Evolutionary conservation across 2,797 vertebrate species (phyloP).

Genomic region (Spinus olivaceus): DNA sequence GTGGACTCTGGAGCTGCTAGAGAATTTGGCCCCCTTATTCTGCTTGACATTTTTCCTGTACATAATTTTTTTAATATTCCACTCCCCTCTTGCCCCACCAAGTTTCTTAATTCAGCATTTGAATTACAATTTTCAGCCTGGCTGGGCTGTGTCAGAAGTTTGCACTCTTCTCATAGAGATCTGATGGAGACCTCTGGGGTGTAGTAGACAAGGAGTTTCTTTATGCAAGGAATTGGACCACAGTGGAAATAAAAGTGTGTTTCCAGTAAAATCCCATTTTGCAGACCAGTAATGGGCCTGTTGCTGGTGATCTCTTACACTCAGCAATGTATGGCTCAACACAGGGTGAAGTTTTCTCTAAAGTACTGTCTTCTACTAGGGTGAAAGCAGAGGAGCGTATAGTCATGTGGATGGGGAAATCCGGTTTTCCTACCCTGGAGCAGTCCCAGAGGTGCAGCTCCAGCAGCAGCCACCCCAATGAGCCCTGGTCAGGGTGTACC

Average conservation of each 20-base stretch:
- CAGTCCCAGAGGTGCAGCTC: background rate
- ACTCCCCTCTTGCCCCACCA: accelerated
- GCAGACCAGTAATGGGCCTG: background rate
- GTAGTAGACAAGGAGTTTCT: background rate
- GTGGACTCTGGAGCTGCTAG: background rate
- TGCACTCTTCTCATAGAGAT: background rate
- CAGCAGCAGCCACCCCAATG: background rate
- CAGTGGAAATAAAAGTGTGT: background rate
- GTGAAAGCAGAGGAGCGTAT: background rate
- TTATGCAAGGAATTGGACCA: background rate
- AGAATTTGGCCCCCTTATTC: background rate
- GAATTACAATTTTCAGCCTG: background rate
- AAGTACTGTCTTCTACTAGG: background rate
- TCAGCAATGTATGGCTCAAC: background rate
- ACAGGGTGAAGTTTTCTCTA: background rate
- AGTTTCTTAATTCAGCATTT: background rate
- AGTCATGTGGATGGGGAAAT: background rate
- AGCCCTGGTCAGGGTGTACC: accelerated
- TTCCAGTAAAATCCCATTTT: slow-evolving; percentile 18
- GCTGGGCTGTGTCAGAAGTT: background rate
- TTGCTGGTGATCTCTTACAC: background rate
- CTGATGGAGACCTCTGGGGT: background rate
- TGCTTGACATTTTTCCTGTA: background rate
- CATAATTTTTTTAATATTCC: background rate
- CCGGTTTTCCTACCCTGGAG: background rate